A percentile compares a stretch with the other conserved stretches of the same genome.
These are phyloP conservation scores for Xestoiulus laeticollis DNA, from an alignment of 2,888 invertebrate genomes.

Conservation along the genomic window DNA sequence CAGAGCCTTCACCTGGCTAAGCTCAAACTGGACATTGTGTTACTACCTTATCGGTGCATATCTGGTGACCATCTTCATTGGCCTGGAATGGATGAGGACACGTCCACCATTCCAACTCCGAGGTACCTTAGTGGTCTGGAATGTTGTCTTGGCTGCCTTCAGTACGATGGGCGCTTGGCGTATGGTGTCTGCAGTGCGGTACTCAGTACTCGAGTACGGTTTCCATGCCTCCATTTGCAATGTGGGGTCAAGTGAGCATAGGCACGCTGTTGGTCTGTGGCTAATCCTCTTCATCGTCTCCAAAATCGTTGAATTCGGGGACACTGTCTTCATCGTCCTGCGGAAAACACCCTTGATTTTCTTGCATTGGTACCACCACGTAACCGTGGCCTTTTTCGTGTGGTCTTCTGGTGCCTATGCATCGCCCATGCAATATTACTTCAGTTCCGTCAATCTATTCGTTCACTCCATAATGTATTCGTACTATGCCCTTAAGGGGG, in stretches of 20 bases:
- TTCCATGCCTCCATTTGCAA: background rate
- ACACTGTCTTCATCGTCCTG: conserved; percentile 88
- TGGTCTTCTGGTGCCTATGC: conserved; percentile 60
- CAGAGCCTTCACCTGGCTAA: background rate
- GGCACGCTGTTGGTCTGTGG: background rate
- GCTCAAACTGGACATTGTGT: background rate
- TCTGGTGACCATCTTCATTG: background rate
- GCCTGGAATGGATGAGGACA: background rate
- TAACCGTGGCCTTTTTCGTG: conserved; percentile 64
- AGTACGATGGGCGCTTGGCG: background rate
- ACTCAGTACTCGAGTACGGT: background rate
- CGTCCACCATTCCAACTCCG: background rate
- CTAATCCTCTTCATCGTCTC: background rate
- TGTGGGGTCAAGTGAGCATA: background rate
- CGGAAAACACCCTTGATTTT: conserved; percentile 94
- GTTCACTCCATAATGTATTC: background rate
- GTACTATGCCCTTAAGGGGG: background rate
- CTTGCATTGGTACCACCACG: conserved; percentile 80
- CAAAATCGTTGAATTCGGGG: conserved; percentile 68
- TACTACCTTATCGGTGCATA: background rate
- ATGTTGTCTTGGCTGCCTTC: background rate
- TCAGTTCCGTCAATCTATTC: background rate
- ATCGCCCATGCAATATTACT: background rate
- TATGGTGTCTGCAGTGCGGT: background rate
- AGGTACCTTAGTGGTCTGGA: background rate